Conservation (phyloP, 1,140 invertebrate species). For the Episyrphus balteatus region DNA sequence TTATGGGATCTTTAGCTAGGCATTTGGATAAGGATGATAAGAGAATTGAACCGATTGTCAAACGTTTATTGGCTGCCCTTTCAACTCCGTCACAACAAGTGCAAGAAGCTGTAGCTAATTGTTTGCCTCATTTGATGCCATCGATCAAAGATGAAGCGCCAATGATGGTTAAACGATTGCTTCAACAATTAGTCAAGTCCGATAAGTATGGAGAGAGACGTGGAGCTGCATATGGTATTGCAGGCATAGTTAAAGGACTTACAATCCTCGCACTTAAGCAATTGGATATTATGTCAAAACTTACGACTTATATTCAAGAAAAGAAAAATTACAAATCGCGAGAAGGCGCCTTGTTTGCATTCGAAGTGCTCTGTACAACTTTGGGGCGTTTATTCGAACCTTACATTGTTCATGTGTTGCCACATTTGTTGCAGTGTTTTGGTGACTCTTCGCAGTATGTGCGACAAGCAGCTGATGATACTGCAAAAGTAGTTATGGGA, state of each 20-base stretch:
- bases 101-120: conserved; percentile 96
- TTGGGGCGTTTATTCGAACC: conserved; percentile 95
- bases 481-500: conserved; percentile 92
- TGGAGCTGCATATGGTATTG: conserved; percentile 81
- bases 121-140: conserved; percentile 84
- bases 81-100: conserved; percentile 96
- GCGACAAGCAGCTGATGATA: conserved; percentile 84
- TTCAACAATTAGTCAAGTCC: conserved; percentile 80
- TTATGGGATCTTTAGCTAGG: conserved; percentile 91
- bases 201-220: conserved; percentile 87
- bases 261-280: conserved; percentile 93
- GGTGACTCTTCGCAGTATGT: conserved; percentile 90
- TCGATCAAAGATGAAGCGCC: conserved; percentile 85
- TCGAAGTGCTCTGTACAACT: conserved; percentile 94
- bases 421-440: conserved; percentile 89
- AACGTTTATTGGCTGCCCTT: conserved; percentile 78
- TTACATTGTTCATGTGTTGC: conserved; percentile 94
- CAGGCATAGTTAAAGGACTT: conserved; percentile 87
- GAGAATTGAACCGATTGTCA: conserved; percentile 83
- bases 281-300: conserved; percentile 86
- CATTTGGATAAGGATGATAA: conserved; percentile 87
- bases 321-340: conserved; percentile 90
- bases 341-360: conserved; percentile 93
- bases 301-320: conserved; percentile 91
- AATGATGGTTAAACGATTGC: conserved; percentile 74